Conservation (phyloP, 2,888 invertebrate species). For the Myathropa florea region DNA sequence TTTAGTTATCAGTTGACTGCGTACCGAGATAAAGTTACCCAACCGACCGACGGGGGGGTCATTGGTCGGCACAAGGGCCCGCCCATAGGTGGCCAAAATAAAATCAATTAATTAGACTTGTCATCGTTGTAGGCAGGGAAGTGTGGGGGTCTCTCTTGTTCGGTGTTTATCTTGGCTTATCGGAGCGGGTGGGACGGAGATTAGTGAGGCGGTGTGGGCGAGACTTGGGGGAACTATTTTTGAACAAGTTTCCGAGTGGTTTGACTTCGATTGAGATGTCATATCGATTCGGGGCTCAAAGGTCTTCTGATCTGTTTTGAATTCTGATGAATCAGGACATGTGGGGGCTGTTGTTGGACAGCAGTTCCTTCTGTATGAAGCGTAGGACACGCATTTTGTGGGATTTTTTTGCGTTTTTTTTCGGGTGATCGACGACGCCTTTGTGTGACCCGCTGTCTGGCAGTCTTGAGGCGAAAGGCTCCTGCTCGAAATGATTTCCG, state of each 20-base stretch:
- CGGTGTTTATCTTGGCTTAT: background rate
- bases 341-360: no score
- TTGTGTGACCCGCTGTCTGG: no score
- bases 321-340: background rate
- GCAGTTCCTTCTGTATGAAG: no score
- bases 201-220: background rate
- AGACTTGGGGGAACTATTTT: background rate
- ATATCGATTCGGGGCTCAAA: background rate
- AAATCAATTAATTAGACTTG: constrained; percentile 49
- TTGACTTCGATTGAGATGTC: background rate
- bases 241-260: background rate
- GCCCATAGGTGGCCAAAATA: constrained; percentile 19
- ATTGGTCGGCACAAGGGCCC: background rate
- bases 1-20: constrained; percentile 49
- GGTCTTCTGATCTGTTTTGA: background rate
- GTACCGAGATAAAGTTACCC: background rate
- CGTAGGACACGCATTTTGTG: no score
- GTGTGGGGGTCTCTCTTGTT: background rate
- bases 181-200: background rate
- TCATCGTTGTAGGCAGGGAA: background rate
- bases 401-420: no score
- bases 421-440: no score
- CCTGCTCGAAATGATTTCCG: no score
- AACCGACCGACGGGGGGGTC: background rate
- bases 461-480: no score